Conservation (phyloP, 2,888 invertebrate genomes). For the Cryptocheilus praepositus region DNA sequence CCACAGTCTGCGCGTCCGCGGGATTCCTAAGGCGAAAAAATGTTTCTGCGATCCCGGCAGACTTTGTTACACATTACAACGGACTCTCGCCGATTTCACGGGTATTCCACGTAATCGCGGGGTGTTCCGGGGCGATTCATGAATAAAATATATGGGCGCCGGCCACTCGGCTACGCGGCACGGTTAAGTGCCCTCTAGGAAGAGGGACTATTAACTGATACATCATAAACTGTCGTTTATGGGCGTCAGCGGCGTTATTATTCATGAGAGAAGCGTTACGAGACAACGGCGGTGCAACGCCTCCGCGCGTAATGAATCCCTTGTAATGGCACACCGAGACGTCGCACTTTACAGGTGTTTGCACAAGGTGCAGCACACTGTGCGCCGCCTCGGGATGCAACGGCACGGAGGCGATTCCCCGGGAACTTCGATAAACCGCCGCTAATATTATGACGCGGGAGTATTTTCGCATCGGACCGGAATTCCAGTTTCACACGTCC, state of each 20-base stretch:
- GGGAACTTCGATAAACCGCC: slow-evolving; percentile 44
- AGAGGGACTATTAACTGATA: slow-evolving; percentile 59
- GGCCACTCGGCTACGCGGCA: slow-evolving; percentile 44
- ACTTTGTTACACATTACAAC: slow-evolving; percentile 43
- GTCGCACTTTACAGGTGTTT: slow-evolving; percentile 36
- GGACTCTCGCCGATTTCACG: slow-evolving; percentile 50
- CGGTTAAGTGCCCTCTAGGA: slow-evolving; percentile 48
- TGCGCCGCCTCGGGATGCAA: neutral
- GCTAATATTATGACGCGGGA: slow-evolving; percentile 51
- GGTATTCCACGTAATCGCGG: slow-evolving; percentile 52
- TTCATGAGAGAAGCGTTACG: slow-evolving; percentile 45
- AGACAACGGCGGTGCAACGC: slow-evolving; percentile 25
- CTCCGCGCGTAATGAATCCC: slow-evolving; percentile 46
- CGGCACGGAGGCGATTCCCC: slow-evolving; percentile 32
- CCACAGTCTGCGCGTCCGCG: too few species aligned
- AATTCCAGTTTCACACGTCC: too few species aligned
- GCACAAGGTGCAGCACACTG: slow-evolving; percentile 29
- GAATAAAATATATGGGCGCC: slow-evolving; percentile 57
- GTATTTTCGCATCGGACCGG: too few species aligned
- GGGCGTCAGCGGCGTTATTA: slow-evolving; percentile 51
- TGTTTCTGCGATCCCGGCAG: too few species aligned
- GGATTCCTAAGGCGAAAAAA: too few species aligned
- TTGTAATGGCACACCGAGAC: slow-evolving; percentile 43
- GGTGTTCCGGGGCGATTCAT: slow-evolving; percentile 53
- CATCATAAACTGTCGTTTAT: slow-evolving; percentile 61